phyloP scores from a whole-genome alignment of 2,888 invertebrate genomes.

The Diplazon laetatorius region DNA sequence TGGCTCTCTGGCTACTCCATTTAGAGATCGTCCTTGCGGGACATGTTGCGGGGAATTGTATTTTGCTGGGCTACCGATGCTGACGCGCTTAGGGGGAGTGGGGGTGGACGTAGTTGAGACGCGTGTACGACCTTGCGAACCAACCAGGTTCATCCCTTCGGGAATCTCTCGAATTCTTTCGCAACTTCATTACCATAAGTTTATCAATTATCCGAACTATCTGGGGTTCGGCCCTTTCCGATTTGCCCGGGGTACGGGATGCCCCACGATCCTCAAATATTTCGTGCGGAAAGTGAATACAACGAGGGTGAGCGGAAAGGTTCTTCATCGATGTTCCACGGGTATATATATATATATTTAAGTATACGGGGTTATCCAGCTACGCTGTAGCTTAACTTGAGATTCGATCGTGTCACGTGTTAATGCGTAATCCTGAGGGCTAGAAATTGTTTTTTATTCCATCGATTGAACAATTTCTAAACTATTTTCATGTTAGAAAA shows the following conservation, averaged over 20 bases:
- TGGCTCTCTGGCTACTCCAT: constrained; percentile 32
- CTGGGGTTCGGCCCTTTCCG: not conserved
- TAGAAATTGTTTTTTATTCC: no score
- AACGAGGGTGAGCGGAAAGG: not conserved
- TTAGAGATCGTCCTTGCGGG: constrained; percentile 31
- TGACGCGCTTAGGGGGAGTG: no score
- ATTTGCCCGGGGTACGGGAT: not conserved
- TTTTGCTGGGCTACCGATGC: not conserved
- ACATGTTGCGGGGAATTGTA: constrained; percentile 15
- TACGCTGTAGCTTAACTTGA: no score
- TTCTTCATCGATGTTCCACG: not conserved
- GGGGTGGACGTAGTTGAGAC: constrained; percentile 10
- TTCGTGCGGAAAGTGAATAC: not conserved
- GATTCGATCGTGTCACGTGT: no score
- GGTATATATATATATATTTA: no score
- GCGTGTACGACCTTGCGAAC: constrained; percentile 39
- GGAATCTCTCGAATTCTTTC: constrained; percentile 51
- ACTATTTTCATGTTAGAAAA: no score
- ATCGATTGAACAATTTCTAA: no score
- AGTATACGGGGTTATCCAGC: no score
- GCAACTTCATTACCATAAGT: constrained; percentile 62
- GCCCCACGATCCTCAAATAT: constrained; percentile 26
- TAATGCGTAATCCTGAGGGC: no score
- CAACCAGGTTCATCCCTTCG: not conserved
- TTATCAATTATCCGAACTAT: constrained; percentile 56